phyloP scores from a whole-genome alignment of 1,140 invertebrate species.

The Hycleus phaleratus region DNA sequence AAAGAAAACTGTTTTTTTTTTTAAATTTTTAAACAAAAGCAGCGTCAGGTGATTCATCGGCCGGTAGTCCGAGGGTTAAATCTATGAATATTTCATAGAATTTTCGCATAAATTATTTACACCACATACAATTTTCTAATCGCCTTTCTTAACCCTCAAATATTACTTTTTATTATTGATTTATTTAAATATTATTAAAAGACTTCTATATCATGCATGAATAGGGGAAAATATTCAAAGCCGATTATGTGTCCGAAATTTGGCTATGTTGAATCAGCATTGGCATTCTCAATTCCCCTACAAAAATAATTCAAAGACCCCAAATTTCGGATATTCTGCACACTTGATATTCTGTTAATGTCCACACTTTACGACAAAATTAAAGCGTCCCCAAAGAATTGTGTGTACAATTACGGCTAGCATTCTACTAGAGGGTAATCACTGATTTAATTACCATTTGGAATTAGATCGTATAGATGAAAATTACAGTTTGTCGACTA shows the following conservation, averaged over 20 bases:
- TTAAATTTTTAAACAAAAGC: too few species aligned
- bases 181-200: conserved; percentile 11
- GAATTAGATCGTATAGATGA: conserved; percentile 1
- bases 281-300: too few species aligned
- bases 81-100: conserved; percentile 4
- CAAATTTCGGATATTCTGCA: conserved; percentile 2
- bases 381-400: conserved; percentile 9
- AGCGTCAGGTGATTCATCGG: too few species aligned
- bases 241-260: conserved; percentile 9
- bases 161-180: conserved; percentile 8
- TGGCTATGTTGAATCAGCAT: conserved; percentile 8
- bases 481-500: background rate
- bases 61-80: too few species aligned
- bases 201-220: conserved; percentile 10
- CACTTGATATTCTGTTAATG: conserved; percentile 8
- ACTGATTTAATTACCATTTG: conserved; percentile 12
- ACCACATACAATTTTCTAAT: background rate
- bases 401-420: conserved; percentile 6
- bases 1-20: too few species aligned
- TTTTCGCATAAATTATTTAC: conserved; percentile 6
- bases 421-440: background rate
- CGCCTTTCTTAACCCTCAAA: conserved; percentile 9
- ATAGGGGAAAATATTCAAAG: conserved; percentile 10
- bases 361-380: conserved; percentile 10
- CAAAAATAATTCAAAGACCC: background rate